Percentiles rank a stretch among this genome's conserved stretches.
phyloP scores from a whole-genome alignment of 2,797 vertebrate species.

The Diplodus puntazzo region DNA sequence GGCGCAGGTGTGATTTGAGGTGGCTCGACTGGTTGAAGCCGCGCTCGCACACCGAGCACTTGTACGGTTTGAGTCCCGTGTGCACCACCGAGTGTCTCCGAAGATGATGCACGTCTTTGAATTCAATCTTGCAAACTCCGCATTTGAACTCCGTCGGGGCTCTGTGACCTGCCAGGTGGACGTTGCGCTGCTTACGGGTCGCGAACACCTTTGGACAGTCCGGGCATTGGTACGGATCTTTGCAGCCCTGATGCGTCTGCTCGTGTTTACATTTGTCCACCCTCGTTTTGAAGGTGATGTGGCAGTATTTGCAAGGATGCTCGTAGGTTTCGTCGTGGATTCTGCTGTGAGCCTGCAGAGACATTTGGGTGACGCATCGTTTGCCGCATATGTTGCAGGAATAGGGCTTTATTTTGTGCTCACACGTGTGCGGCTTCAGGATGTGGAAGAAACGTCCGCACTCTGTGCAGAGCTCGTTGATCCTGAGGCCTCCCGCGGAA shows the following conservation, averaged over 20 bases:
- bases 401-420: constrained; percentile 66
- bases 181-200: constrained; percentile 23
- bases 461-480: constrained; percentile 66
- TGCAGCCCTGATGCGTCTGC: constrained; percentile 39
- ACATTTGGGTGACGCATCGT: constrained; percentile 39
- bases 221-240: constrained; percentile 64
- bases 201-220: constrained; percentile 62
- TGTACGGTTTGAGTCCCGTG: constrained; percentile 61
- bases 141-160: constrained; percentile 51
- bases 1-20: constrained; percentile 76
- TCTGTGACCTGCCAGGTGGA: constrained; percentile 62
- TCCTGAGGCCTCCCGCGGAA: background rate
- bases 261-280: constrained; percentile 70
- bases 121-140: constrained; percentile 57
- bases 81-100: constrained; percentile 66
- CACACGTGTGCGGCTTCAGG: constrained; percentile 60
- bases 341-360: constrained; percentile 51
- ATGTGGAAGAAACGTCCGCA: constrained; percentile 57
- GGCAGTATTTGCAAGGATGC: constrained; percentile 71
- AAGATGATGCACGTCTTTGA: constrained; percentile 31
- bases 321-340: constrained; percentile 62
- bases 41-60: constrained; percentile 68
- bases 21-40: constrained; percentile 70
- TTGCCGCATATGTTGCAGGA: constrained; percentile 68
- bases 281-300: constrained; percentile 58